phyloP scores from a whole-genome alignment of 2,888 invertebrate species.

The Smittia aterrima region DNA sequence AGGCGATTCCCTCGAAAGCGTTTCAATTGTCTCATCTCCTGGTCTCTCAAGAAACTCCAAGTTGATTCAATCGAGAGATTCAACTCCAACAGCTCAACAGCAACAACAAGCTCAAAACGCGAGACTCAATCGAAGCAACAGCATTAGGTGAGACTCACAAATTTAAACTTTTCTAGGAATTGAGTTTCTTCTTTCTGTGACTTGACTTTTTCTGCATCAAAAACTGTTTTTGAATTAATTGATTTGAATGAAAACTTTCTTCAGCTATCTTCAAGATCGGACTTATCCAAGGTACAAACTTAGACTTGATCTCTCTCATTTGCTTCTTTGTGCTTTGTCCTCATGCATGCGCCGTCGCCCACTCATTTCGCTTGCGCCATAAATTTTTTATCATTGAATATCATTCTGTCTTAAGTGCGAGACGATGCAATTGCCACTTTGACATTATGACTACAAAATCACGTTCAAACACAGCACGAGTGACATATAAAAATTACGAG shows the following conservation, averaged over 20 bases:
- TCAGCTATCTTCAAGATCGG: conserved; percentile 87
- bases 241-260: background rate
- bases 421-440: too few relatives aligned
- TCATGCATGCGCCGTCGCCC: background rate
- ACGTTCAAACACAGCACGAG: too few relatives aligned
- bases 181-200: background rate
- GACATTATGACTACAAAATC: too few relatives aligned
- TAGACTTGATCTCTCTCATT: background rate
- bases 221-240: background rate
- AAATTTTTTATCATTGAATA: too few relatives aligned
- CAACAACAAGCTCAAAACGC: conserved; percentile 56
- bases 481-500: too few relatives aligned
- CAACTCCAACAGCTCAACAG: conserved; percentile 47
- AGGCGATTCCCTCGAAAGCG: conserved; percentile 83
- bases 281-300: conserved; percentile 79
- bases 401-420: too few relatives aligned
- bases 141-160: conserved; percentile 69
- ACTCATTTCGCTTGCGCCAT: too few relatives aligned
- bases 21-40: conserved; percentile 62
- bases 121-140: conserved; percentile 84
- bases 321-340: background rate
- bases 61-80: conserved; percentile 28
- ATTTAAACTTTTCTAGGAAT: background rate
- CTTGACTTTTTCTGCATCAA: background rate
- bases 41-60: conserved; percentile 30